These are phyloP conservation scores for Rhinogobius similis DNA, from an alignment of 2,113 vertebrate genomes.

Conservation along the genomic window DNA sequence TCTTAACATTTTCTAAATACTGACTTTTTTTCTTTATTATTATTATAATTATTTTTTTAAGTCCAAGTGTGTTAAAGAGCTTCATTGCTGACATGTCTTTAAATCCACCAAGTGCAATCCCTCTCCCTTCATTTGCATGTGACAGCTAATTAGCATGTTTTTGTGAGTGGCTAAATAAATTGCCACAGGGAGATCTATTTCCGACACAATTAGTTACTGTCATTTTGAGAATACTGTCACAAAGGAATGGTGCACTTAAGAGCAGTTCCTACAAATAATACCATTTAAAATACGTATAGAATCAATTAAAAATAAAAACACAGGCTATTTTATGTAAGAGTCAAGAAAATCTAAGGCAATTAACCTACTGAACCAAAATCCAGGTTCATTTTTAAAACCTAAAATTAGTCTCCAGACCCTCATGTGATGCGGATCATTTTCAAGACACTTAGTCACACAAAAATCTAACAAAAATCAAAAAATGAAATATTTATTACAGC, in stretches of 20 bases:
- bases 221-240: slow-evolving; percentile 35
- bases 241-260: slow-evolving; percentile 6
- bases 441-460: slow-evolving; percentile 85
- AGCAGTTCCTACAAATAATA: slow-evolving; percentile 18
- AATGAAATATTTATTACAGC: slow-evolving; percentile 99
- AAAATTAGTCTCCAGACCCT: too few species aligned
- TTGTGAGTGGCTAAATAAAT: slow-evolving; percentile 38
- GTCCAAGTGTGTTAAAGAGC: background rate
- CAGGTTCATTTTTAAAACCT: background rate
- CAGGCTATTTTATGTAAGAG: background rate
- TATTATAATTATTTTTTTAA: background rate
- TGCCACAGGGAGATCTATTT: slow-evolving; percentile 29
- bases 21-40: background rate
- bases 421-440: too few species aligned
- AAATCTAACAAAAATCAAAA: slow-evolving; percentile 99
- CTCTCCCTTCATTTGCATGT: slow-evolving; percentile 47
- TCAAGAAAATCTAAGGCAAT: background rate
- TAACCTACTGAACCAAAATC: background rate
- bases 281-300: background rate
- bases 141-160: slow-evolving; percentile 42
- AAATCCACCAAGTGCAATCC: slow-evolving; percentile 19
- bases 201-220: slow-evolving; percentile 40
- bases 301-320: background rate
- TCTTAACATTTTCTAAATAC: background rate
- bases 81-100: background rate